Base-by-base conservation (phyloP, 2,888 invertebrate genomes). In the Heliconius ismenius region DNA sequence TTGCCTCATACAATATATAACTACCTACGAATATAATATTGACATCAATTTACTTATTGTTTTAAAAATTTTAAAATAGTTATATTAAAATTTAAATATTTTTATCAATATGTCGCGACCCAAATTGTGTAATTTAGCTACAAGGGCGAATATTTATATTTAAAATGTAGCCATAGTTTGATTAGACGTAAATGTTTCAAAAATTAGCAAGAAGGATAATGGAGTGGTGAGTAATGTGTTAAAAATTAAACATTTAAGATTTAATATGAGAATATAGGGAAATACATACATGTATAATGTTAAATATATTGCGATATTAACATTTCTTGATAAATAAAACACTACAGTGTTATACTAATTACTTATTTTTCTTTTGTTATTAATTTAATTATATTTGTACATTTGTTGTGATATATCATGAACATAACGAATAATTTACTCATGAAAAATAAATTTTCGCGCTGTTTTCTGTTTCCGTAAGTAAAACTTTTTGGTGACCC, bases 11-110 rank as follows among this genome's bases (percentile, higher is more conserved):
- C 67, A 67, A 43, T n/a, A 24, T 49, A 49, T 49, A 49, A 2
- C 7, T 49, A 39, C 10, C 39, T 39, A 39, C 39, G 11, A 39
- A 15, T 11, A 39, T 67, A 24, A 43, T 67, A 24, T 43, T 15
- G 39, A 67, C 39, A 65, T 65, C 65, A 24, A 36, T 32, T 65
- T n/a, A 36, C n/a, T 39, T 36, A 21, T 65, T 65, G 6, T 65
- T 36, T n/a, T 36, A 65, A 65, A 36, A 1, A 0, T 15, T 26
- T 62, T 11, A 62, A 49, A 7, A 49, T 49, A 21, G 49, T 21
- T 49, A 49, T 49, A 7, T 0, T 3, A 49, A 7, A 3, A 18
- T 21, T 21, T 49, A 2, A 7, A 49, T 49, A 49, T 21, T 49
- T 18, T 49, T 49, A 49, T 18, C 18, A 18, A 18, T 49, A 49